Base-by-base conservation (phyloP, 2,113 vertebrate species). In the Rhinoptilus africanus region DNA sequence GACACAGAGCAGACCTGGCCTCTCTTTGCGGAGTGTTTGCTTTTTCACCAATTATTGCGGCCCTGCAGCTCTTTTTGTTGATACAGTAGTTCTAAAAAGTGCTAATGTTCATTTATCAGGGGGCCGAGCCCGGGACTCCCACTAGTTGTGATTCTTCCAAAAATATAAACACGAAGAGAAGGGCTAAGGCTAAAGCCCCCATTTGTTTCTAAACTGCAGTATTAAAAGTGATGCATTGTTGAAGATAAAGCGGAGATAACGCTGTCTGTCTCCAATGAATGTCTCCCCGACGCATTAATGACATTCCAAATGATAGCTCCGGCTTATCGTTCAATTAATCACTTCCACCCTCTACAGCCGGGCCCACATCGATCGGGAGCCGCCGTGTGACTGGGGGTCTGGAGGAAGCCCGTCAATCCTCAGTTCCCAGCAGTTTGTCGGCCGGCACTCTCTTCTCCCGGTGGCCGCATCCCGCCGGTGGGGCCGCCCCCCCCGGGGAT, bases 211-310 rank as follows among this genome's bases (percentile, higher is more conserved):
- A 98, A 98, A 98, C 98, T 96, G 98, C 98, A 97, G 99, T 97
- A 98, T 98, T 98, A 98, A 98, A 99, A 98, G 98, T 96, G 98
- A 98, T 98, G 97, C 97, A 97, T 97, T 98, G 98, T 98, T 99
- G 98, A 96, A 99, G 99, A 99, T 99, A 99, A 99, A 99, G 99
- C 98, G 97, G 98, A 98, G 99, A 99, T 99, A 99, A 99, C 99
- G 98, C 98, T 98, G 99, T 98, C 99, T 99, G 99, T 99, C 99
- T 99, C 98, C 98, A 98, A 97, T 94, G 98, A 96, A 97, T 98
- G 99, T 99, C 99, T 99, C 99, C 97, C 92, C 98, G 98, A 97
- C 97, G 99, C 99, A 99, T 99, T 99, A 99, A 99, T 98, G 98
- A 98, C 98, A 97, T 98, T 98, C 98, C 98, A 98, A 98, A 98